A percentile compares a stretch with the other conserved stretches of the same genome.
phyloP scores from a whole-genome alignment of 2,113 vertebrate species.

The Notechis scutatus region DNA sequence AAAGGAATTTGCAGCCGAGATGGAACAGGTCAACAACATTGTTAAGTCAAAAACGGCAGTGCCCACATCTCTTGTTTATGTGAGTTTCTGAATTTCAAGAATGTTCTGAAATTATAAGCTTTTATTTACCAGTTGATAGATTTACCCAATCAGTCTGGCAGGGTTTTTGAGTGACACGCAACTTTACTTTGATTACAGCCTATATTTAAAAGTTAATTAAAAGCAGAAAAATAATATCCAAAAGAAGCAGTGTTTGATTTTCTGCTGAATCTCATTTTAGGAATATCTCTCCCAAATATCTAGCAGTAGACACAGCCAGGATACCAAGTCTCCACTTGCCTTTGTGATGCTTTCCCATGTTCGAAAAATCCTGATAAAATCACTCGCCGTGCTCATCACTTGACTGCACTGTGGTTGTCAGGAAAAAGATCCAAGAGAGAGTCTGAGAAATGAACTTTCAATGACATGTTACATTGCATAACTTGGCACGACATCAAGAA shows the following conservation, averaged over 20 bases:
- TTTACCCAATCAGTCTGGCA: neutral
- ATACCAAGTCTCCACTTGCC: neutral
- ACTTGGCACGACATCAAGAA: neutral
- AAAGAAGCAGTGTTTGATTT: neutral
- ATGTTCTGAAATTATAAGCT: neutral
- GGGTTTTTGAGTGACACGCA: neutral
- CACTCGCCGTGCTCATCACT: neutral
- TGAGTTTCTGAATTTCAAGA: conserved; percentile 70
- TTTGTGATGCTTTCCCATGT: neutral
- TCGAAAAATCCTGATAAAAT: neutral
- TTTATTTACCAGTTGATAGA: neutral
- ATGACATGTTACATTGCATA: neutral
- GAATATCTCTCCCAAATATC: neutral
- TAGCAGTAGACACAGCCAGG: neutral
- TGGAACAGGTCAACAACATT: conserved; percentile 72
- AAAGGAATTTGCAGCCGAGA: conserved; percentile 66
- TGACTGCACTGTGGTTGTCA: neutral
- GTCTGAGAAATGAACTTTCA: neutral
- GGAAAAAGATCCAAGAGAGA: neutral
- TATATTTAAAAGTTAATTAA: neutral
- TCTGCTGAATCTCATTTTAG: neutral
- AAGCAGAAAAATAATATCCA: neutral
- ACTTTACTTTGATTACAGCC: neutral
- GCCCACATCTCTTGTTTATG: conserved; percentile 81
- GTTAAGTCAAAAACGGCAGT: conserved; percentile 73